A percentile compares a stretch with the other conserved stretches of the same genome.
Conservation (phyloP, 2,113 vertebrate genomes). For the Oreotrochilus melanogaster region DNA sequence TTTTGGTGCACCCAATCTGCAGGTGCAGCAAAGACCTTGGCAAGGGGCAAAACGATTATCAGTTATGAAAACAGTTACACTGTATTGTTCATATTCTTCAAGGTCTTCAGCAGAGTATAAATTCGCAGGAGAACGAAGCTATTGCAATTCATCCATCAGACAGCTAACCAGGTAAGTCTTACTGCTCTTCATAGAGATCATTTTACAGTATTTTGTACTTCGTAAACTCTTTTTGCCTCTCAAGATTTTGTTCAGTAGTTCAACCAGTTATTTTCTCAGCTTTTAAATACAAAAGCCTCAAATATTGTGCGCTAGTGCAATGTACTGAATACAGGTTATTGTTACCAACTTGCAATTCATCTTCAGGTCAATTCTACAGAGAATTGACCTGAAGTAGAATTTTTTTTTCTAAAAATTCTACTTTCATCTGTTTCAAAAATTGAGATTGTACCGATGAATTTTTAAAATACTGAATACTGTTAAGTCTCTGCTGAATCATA, state of each 20-base stretch:
- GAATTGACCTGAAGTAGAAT: too few species aligned
- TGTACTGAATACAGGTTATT: neutral
- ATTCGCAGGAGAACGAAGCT: constrained; percentile 73
- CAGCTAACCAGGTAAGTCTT: constrained; percentile 76
- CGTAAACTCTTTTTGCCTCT: neutral
- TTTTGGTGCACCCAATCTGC: constrained; percentile 65
- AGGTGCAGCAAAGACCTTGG: constrained; percentile 84
- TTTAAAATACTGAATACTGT: neutral
- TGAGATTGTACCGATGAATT: neutral
- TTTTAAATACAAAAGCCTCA: neutral
- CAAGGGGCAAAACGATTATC: constrained; percentile 76
- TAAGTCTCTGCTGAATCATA: neutral
- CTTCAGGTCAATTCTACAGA: neutral
- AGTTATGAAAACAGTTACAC: constrained; percentile 82
- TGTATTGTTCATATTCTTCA: constrained; percentile 88
- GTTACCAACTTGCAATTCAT: neutral
- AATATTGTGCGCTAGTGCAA: neutral
- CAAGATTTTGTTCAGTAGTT: neutral
- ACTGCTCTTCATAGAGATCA: neutral
- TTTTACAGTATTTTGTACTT: neutral
- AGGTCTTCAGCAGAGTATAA: constrained; percentile 89
- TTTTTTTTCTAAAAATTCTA: neutral
- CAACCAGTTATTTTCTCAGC: neutral
- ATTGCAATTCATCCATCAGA: constrained; percentile 55
- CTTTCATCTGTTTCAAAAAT: neutral